Evolutionary conservation across 2,797 vertebrate genomes (phyloP).

Genomic region (Sus cebifrons): DNA sequence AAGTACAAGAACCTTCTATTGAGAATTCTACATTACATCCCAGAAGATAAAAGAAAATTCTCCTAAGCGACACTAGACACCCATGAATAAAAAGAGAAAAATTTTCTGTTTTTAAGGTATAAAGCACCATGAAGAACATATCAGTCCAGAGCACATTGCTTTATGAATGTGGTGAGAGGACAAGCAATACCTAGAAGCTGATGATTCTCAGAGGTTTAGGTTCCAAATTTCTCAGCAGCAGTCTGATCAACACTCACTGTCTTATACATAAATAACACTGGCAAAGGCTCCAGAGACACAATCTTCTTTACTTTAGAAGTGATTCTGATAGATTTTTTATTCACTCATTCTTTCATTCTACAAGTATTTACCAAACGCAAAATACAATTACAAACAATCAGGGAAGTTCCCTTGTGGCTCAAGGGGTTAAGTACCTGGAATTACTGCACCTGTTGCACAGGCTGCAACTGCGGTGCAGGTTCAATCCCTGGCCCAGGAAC

Average conservation of each 20-base stretch:
- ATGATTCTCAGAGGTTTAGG: neutral
- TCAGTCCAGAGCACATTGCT: neutral
- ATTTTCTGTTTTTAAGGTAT: neutral
- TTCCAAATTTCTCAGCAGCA: conserved; percentile 1
- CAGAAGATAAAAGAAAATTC: conserved; percentile 22
- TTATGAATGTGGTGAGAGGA: neutral
- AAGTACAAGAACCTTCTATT: conserved; percentile 4
- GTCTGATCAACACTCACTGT: neutral
- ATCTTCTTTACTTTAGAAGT: conserved; percentile 12
- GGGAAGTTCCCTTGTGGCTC: too few relatives aligned
- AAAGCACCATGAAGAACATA: neutral
- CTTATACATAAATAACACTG: neutral
- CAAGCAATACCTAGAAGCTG: neutral
- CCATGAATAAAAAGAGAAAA: neutral
- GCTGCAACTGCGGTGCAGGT: too few relatives aligned
- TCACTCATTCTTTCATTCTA: conserved; percentile 33
- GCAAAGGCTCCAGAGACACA: neutral
- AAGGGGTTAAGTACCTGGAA: too few relatives aligned
- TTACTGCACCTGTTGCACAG: too few relatives aligned
- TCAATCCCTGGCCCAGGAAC: too few relatives aligned
- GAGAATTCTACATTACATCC: conserved; percentile 30
- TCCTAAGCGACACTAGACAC: neutral
- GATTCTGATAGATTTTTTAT: neutral
- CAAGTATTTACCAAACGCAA: conserved; percentile 45
- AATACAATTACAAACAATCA: conserved; percentile 32